These are phyloP conservation scores for Lytechinus pictus DNA, from an alignment of 35 echinoderm and acorn worm genomes.

Conservation along the genomic window DNA sequence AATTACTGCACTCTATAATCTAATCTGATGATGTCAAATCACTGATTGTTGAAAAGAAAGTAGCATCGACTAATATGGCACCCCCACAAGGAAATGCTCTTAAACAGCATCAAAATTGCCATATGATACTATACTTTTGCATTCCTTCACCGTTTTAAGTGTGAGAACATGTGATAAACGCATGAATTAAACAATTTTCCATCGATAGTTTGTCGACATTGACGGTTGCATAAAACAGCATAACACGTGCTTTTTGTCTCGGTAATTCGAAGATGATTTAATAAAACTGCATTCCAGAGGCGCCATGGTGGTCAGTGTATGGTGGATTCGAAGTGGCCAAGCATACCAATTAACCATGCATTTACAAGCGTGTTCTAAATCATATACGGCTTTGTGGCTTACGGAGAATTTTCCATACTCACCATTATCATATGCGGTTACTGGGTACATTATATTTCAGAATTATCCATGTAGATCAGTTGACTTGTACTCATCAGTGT, in stretches of 20 bases:
- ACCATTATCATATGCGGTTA: neutral
- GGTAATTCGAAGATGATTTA: slow-evolving; percentile 4
- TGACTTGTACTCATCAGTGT: neutral
- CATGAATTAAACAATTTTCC: neutral
- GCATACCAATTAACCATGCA: neutral
- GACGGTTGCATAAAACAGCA: neutral
- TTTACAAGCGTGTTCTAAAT: neutral
- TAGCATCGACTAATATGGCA: too few species aligned
- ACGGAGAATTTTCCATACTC: neutral
- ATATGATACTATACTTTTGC: neutral
- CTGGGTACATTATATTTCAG: neutral
- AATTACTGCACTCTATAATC: too few species aligned
- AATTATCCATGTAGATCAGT: neutral
- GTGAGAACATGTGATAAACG: neutral
- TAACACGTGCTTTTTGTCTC: neutral
- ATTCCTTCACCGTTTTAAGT: neutral
- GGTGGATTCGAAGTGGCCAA: neutral
- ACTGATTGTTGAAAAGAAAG: too few species aligned
- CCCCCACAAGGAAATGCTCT: neutral
- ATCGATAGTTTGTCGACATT: neutral
- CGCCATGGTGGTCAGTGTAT: neutral
- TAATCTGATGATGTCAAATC: too few species aligned
- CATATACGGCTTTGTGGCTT: neutral
- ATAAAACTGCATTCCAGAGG: neutral
- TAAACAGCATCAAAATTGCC: neutral